Base-by-base conservation (phyloP, 2,888 invertebrate genomes). In the Eustalomyia histrio region DNA sequence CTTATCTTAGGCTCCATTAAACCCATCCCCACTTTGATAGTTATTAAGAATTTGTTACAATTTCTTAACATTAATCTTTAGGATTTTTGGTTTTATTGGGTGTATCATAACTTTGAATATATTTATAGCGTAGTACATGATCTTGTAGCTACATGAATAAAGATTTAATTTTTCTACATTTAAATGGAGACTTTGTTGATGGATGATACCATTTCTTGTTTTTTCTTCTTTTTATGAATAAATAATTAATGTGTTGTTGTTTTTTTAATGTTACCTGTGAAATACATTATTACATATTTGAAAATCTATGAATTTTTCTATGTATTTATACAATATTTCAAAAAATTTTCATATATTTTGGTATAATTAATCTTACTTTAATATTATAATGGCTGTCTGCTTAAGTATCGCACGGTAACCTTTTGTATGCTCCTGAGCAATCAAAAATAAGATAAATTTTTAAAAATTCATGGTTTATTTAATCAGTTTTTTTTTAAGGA, bases 211-310 rank as follows among this genome's bases (percentile, higher is more conserved):
- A 47, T n/a, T n/a, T n/a, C n/a, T n/a, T 12, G 7, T 6, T 47
- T 47, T n/a, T n/a, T 47, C 43, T 43, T 14, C n/a, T 47, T n/a
- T 47, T n/a, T n/a, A n/a, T 47, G 43, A n/a, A n/a, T 47, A n/a
- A 47, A 47, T 47, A 47, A 47, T 47, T 47, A 47, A 43, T 43
- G 43, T 14, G 43, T 47, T n/a, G n/a, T 47, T 35, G 7, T 35
- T 3, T 35, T 47, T 47, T n/a, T 3, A 47, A 47, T 47, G 5
- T 47, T 47, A 47, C 43, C 43, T 47, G 43, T n/a, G n/a, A 47
- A n/a, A 47, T 47, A n/a, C n/a, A n/a, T n/a, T n/a, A 47, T n/a
- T 47, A 47, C 43, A 47, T n/a, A n/a, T n/a, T 47, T 4, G 43
- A 47, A 47, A 47, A 47, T n/a, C 43, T n/a, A n/a, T n/a, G n/a